phyloP scores from a whole-genome alignment of 2,888 invertebrate species.

The Trissolcus brochymenae region DNA sequence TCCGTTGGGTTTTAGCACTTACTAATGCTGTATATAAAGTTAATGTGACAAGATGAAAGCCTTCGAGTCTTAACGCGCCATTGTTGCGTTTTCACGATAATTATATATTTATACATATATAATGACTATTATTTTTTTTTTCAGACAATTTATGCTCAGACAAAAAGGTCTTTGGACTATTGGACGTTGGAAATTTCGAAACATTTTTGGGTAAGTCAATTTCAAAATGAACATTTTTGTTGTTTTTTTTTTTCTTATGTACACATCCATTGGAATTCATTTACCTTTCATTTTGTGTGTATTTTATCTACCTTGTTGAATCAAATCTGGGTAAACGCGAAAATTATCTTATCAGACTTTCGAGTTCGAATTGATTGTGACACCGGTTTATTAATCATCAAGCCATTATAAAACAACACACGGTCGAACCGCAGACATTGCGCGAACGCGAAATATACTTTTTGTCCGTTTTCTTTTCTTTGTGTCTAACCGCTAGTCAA shows the following conservation, averaged over 20 bases:
- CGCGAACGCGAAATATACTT: conserved; percentile 16
- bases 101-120: not conserved
- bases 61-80: conserved; percentile 21
- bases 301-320: conserved; percentile 5
- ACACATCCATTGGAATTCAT: too few species aligned
- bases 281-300: not conserved
- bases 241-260: not conserved
- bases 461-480: conserved; percentile 33
- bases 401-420: conserved; percentile 64
- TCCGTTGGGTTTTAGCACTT: not conserved
- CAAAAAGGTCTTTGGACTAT: too few species aligned
- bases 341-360: conserved; percentile 37
- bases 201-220: too few species aligned
- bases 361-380: conserved; percentile 48
- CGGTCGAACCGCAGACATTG: conserved; percentile 55
- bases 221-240: conserved; percentile 12
- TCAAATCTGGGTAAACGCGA: conserved; percentile 28
- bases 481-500: conserved; percentile 23
- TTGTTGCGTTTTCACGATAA: conserved; percentile 37
- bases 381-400: conserved; percentile 64
- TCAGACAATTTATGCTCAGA: too few species aligned
- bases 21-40: conserved; percentile 25
- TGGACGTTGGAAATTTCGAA: too few species aligned
- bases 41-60: conserved; percentile 46
- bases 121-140: too few species aligned